Percentiles rank a stretch among this genome's conserved stretches.
Evolutionary conservation across 2,113 vertebrate species (phyloP).

Genomic region (Crocuta crocuta): DNA sequence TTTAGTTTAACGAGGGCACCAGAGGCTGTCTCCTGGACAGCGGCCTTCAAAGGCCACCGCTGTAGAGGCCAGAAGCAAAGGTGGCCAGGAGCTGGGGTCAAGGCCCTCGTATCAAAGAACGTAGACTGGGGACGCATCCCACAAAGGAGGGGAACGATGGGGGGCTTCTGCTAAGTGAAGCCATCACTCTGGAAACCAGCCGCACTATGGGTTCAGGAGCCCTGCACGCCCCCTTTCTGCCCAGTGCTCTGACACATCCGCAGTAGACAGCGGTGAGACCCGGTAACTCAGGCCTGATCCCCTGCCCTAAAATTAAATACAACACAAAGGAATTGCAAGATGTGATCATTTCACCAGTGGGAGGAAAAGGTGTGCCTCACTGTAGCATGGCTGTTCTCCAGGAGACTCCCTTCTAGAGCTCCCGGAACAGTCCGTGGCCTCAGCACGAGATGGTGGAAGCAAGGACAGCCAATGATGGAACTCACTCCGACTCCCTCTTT

Average conservation of each 20-base stretch:
- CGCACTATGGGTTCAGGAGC: too few relatives aligned
- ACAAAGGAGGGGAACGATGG: not conserved
- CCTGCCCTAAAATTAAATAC: not conserved
- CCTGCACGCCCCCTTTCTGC: not conserved
- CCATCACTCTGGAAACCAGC: not conserved
- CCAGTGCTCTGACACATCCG: not conserved
- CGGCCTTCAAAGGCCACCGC: not conserved
- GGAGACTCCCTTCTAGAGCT: accelerated
- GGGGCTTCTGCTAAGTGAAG: not conserved
- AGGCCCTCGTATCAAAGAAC: accelerated
- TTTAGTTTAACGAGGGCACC: not conserved
- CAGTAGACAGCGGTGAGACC: not conserved
- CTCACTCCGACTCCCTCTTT: accelerated
- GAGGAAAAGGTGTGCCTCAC: accelerated
- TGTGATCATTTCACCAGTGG: accelerated
- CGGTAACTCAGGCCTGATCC: not conserved
- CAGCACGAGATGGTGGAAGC: too few relatives aligned
- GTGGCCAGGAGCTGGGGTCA: not conserved
- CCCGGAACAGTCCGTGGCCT: not conserved
- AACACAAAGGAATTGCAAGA: not conserved
- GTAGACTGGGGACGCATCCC: too few relatives aligned
- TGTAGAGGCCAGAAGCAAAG: not conserved
- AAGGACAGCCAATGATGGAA: accelerated
- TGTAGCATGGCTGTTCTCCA: accelerated
- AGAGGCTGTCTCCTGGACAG: accelerated